A percentile compares a stretch with the other conserved stretches of the same genome.
These are phyloP conservation scores for Galerucella pusilla DNA, from an alignment of 2,888 invertebrate species.

Conservation along the genomic window DNA sequence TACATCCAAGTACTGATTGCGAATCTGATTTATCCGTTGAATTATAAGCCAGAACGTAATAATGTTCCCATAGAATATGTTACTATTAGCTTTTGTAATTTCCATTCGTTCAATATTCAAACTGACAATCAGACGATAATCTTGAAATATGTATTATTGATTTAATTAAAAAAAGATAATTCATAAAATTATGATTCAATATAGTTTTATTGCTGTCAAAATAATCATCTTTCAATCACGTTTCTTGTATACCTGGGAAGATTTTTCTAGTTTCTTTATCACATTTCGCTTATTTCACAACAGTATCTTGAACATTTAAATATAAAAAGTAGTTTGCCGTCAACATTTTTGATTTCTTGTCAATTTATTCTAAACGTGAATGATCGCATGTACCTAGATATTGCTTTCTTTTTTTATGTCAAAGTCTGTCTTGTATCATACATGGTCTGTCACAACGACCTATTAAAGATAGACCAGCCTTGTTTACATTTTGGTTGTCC, in stretches of 20 bases:
- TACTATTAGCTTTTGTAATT: constrained; percentile 27
- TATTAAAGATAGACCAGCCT: too few species aligned
- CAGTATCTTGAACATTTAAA: too few species aligned
- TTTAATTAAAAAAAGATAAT: not conserved
- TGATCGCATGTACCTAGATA: too few species aligned
- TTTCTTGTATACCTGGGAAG: not conserved
- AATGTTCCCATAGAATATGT: constrained; percentile 30
- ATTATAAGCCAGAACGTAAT: constrained; percentile 31
- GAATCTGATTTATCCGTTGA: constrained; percentile 32
- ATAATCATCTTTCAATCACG: not conserved
- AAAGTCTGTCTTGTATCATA: too few species aligned
- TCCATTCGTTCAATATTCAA: constrained; percentile 24
- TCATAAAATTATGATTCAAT: not conserved
- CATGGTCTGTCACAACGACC: too few species aligned
- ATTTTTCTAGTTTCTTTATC: not conserved
- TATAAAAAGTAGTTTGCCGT: too few species aligned
- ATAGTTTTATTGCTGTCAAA: not conserved
- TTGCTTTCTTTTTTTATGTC: too few species aligned
- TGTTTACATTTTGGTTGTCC: too few species aligned
- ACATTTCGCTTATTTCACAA: too few species aligned
- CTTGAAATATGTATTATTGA: constrained; percentile 13
- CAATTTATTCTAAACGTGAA: too few species aligned
- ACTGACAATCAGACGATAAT: constrained; percentile 16
- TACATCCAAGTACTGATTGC: constrained; percentile 36
- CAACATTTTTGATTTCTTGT: too few species aligned